A percentile compares a stretch with the other conserved stretches of the same genome.
Evolutionary conservation across 35 echinoderm and acorn worm species (phyloP).

Genomic region (Ophiothrix spiculata): DNA sequence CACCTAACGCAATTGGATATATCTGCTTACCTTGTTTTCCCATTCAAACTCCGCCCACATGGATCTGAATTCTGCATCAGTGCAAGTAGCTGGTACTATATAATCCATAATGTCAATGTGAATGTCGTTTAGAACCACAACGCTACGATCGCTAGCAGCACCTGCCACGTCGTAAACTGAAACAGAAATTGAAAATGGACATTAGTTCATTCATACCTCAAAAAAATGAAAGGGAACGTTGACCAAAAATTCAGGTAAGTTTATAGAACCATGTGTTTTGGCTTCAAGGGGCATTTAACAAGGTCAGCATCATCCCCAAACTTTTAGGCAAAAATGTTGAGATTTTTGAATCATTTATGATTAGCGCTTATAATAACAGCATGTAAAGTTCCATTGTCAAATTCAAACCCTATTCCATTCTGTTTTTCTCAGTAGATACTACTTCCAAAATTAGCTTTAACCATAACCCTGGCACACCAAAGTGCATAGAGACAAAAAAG

Average conservation of each 20-base stretch:
- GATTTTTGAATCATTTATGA: too few species aligned
- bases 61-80: conserved; percentile 85
- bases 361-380: too few species aligned
- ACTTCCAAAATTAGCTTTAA: too few species aligned
- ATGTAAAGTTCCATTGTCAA: too few species aligned
- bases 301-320: too few species aligned
- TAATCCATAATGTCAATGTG: conserved; percentile 99
- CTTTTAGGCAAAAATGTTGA: too few species aligned
- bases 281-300: too few species aligned
- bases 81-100: conserved; percentile 79
- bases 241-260: neutral
- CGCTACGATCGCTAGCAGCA: conserved; percentile 82
- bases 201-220: neutral
- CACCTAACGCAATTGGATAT: too few species aligned
- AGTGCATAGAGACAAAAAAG: too few species aligned
- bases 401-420: too few species aligned
- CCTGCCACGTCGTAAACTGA: conserved; percentile 96
- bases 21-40: conserved; percentile 99
- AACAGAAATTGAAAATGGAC: conserved; percentile 28
- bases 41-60: conserved; percentile 99
- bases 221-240: neutral
- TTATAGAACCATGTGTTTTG: neutral
- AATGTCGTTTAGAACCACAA: conserved; percentile 96
- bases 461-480: too few species aligned
- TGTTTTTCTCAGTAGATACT: too few species aligned